Evolutionary conservation across 2,888 invertebrate species (phyloP).

Genomic region (Philereme transversata): DNA sequence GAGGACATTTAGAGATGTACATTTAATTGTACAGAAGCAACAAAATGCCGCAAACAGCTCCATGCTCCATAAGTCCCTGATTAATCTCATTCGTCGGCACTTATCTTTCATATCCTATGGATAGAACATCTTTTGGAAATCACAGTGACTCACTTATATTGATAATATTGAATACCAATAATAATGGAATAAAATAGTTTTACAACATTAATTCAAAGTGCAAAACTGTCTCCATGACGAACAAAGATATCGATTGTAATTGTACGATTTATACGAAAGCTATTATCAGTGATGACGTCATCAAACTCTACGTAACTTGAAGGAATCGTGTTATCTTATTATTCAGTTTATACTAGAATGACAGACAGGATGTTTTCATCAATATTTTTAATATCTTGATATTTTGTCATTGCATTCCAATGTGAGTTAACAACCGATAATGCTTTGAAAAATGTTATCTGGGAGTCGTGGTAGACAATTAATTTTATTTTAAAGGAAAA

Average conservation of each 20-base stretch:
- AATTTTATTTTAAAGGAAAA: too few species aligned
- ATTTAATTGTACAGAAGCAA: too few species aligned
- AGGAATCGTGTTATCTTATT: conserved; percentile 49
- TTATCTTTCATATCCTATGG: too few species aligned
- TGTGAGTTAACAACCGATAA: conserved; percentile 3
- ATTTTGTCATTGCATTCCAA: conserved; percentile 26
- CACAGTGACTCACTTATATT: too few species aligned
- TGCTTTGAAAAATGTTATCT: background rate
- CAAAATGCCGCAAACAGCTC: too few species aligned
- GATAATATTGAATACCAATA: too few species aligned
- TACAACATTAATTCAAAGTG: conserved; percentile 16
- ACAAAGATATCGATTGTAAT: conserved; percentile 17
- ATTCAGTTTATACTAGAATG: conserved; percentile 45
- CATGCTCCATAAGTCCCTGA: too few species aligned
- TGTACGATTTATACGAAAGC: conserved; percentile 24
- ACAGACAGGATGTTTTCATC: conserved; percentile 31
- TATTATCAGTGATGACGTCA: conserved; percentile 36
- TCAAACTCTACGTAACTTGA: conserved; percentile 40
- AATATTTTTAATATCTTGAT: conserved; percentile 30
- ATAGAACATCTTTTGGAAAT: too few species aligned
- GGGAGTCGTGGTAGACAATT: too few species aligned
- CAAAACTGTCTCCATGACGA: conserved; percentile 7
- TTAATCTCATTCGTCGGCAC: too few species aligned
- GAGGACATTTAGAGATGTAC: too few species aligned
- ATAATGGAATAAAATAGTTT: conserved; percentile 5